Evolutionary conservation across 2,888 invertebrate species (phyloP).

Genomic region (Brachylomia viminalis): DNA sequence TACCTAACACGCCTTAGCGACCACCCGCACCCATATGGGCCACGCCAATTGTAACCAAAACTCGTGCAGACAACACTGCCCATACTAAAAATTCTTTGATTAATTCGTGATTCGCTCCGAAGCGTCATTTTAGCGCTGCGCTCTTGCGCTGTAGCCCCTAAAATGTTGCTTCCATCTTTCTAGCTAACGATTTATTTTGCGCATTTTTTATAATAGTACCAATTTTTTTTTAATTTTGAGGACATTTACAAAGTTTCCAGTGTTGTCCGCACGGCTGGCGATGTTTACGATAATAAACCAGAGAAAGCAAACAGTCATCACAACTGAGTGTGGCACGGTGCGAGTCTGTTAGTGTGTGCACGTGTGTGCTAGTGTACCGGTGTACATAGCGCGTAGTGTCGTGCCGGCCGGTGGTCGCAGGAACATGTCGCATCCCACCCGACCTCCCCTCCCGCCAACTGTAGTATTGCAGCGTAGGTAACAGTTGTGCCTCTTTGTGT

Average conservation of each 20-base stretch:
- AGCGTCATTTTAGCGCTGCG: constrained; percentile 49
- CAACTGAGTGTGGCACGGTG: constrained; percentile 89
- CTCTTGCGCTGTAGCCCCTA: constrained; percentile 42
- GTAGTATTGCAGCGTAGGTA: constrained; percentile 78
- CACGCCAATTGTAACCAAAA: constrained; percentile 71
- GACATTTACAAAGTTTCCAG: constrained; percentile 55
- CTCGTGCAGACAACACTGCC: constrained; percentile 78
- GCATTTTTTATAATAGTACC: constrained; percentile 30
- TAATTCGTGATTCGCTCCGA: constrained; percentile 17
- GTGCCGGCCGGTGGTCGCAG: constrained; percentile 83
- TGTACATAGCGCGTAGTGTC: constrained; percentile 62
- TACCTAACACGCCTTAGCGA: constrained; percentile 82
- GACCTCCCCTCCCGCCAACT: constrained; percentile 61
- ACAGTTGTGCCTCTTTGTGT: constrained; percentile 73
- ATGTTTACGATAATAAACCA: constrained; percentile 81
- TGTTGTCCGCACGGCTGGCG: constrained; percentile 82
- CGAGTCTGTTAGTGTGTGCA: constrained; percentile 79
- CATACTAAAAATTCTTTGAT: neutral
- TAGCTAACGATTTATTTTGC: constrained; percentile 39
- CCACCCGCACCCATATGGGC: constrained; percentile 87
- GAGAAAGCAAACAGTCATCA: constrained; percentile 88
- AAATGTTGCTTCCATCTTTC: constrained; percentile 58
- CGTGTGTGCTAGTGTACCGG: constrained; percentile 64
- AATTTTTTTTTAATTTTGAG: constrained; percentile 30
- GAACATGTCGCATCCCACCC: constrained; percentile 78